phyloP scores from a whole-genome alignment of 2,113 vertebrate species.

The Pogonocichla stellata region DNA sequence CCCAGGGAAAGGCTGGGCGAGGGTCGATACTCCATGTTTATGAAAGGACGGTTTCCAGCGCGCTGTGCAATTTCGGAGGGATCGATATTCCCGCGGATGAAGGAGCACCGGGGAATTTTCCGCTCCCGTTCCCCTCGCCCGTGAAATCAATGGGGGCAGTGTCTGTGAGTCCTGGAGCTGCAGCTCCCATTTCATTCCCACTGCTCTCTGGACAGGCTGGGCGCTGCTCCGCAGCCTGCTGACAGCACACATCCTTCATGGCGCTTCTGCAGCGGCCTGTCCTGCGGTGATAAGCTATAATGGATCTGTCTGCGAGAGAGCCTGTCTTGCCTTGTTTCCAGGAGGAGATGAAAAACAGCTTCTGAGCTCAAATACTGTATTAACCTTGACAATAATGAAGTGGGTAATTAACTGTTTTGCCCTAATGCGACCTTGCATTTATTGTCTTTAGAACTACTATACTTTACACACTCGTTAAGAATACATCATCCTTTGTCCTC shows the following conservation, averaged over 20 bases:
- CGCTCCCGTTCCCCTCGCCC: constrained; percentile 32
- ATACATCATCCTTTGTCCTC: constrained; percentile 46
- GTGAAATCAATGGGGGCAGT: constrained; percentile 72
- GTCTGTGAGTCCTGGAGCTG: constrained; percentile 58
- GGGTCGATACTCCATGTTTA: neutral
- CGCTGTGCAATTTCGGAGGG: neutral
- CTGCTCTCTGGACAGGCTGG: constrained; percentile 26
- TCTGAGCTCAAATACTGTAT: constrained; percentile 80
- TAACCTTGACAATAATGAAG: constrained; percentile 95
- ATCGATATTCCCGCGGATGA: constrained; percentile 2
- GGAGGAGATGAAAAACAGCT: constrained; percentile 83
- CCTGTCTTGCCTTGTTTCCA: constrained; percentile 78
- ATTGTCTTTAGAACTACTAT: constrained; percentile 59
- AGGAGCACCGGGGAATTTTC: constrained; percentile 66
- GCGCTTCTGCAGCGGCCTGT: constrained; percentile 76
- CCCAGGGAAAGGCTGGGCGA: neutral
- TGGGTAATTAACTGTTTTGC: constrained; percentile 90
- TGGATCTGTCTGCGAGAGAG: constrained; percentile 83
- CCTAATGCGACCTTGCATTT: constrained; percentile 78
- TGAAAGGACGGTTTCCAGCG: neutral
- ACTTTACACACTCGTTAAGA: constrained; percentile 18
- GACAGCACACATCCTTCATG: constrained; percentile 94
- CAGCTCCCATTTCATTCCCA: constrained; percentile 25
- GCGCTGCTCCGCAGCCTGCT: too few relatives aligned
- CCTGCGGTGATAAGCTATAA: constrained; percentile 91